Evolutionary conservation across 2,888 invertebrate genomes (phyloP).

Genomic region (Agrotis exclamationis): DNA sequence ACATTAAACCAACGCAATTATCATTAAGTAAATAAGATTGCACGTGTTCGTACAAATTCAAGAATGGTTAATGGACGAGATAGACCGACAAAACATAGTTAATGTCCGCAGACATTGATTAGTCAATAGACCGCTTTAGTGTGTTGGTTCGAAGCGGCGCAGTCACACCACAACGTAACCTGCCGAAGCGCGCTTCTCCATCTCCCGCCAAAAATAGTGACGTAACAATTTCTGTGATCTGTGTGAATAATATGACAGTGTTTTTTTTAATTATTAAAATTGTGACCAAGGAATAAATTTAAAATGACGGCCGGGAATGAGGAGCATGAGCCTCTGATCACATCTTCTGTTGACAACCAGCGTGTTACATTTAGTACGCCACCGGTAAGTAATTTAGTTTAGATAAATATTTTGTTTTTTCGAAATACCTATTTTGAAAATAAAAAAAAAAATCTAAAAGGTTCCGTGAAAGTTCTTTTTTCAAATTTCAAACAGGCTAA

Average conservation of each 20-base stretch:
- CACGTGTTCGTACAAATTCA: constrained; percentile 42
- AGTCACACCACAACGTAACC: constrained; percentile 55
- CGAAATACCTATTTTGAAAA: not conserved
- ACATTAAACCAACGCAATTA: constrained; percentile 46
- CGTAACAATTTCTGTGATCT: constrained; percentile 49
- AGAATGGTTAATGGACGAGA: constrained; percentile 48
- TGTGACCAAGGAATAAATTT: constrained; percentile 47
- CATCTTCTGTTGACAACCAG: constrained; percentile 86
- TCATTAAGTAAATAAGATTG: constrained; percentile 62
- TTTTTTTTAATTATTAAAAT: constrained; percentile 46
- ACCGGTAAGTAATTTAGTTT: constrained; percentile 72
- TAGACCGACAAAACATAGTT: constrained; percentile 50
- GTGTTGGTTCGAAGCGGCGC: constrained; percentile 41
- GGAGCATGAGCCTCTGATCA: constrained; percentile 89
- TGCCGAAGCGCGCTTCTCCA: constrained; percentile 46
- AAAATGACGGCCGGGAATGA: constrained; percentile 87
- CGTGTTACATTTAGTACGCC: constrained; percentile 84
- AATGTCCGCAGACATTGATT: constrained; percentile 59
- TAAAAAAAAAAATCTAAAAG: not conserved
- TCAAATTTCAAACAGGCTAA: not conserved
- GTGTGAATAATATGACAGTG: constrained; percentile 73
- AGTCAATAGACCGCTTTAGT: constrained; percentile 60
- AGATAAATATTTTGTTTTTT: not conserved
- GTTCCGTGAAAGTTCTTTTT: not conserved
- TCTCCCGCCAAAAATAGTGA: constrained; percentile 73